Base-by-base conservation (phyloP, 2,888 invertebrate species). In the Polydrusus cervinus region DNA sequence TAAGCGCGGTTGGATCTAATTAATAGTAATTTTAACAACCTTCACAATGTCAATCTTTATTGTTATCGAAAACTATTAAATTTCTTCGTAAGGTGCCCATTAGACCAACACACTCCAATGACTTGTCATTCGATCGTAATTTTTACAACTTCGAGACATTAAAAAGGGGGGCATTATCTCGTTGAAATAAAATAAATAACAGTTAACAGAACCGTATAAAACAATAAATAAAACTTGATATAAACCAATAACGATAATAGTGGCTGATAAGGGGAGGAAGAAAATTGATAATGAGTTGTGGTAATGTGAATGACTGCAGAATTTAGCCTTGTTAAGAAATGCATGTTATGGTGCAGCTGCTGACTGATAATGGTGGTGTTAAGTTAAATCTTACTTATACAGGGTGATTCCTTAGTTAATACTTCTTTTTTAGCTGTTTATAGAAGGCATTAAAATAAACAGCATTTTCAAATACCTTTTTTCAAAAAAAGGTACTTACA, bases 261-360 rank as follows among this genome's bases (percentile, higher is more conserved):
- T 55, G 11, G 11, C 38, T 67, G 67, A 67, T 67, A 67, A 67
- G 67, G 53, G 67, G 67, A 53, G 40, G 38, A 34, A 55, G 67
- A 67, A 67, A 67, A 67, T 67, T 67, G 53, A 67, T 38, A 67
- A 55, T 67, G 18, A 25, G 30, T 38, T 51, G 14, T 20, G 67
- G 30, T 25, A 53, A 43, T 67, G 67, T 55, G 67, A 67, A 67
- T 34, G 66, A 66, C 66, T 66, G 49, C 16, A 34, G 18, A 55
- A 20, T 55, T 55, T 55, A 55, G 34, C 30, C 55, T 55, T 34
- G 34, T 55, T 55, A 55, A 55, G 34, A 11, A 55, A 55, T 55
- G 34, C 55, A 55, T 34, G 9, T 9, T 9, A 8, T 47, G 14
- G 49, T 49, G 18, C 51, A 51, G 20, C 18, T 55, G 55, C 55